phyloP scores from a whole-genome alignment of 1,140 invertebrate genomes.

The Brachionus rubens region DNA sequence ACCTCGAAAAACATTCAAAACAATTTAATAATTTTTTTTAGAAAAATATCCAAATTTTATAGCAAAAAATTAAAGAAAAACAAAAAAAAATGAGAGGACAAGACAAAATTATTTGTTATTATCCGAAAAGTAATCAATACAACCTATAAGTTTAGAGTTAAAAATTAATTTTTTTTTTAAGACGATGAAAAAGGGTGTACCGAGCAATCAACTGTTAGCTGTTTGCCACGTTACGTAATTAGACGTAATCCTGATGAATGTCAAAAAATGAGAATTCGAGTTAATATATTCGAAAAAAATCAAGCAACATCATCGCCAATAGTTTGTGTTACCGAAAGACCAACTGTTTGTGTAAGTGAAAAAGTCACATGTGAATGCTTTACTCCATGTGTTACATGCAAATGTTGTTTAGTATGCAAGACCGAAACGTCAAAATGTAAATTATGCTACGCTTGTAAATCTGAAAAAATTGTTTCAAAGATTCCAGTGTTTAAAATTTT shows the following conservation, averaged over 20 bases:
- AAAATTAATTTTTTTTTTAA: not conserved
- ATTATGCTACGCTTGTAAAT: not conserved
- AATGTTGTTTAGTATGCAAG: not conserved
- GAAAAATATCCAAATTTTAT: no score
- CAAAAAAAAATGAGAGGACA: slow-evolving; percentile 27
- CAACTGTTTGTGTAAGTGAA: slow-evolving; percentile 15
- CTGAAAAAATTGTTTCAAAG: not conserved
- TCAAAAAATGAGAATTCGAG: not conserved
- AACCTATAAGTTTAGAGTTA: no score
- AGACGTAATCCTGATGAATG: slow-evolving; percentile 13
- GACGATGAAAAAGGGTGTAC: not conserved
- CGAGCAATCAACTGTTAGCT: not conserved
- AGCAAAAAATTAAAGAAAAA: no score
- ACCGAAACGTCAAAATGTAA: not conserved
- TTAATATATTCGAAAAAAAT: slow-evolving; percentile 14
- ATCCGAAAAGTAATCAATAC: slow-evolving; percentile 10
- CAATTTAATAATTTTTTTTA: no score
- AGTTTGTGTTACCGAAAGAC: no score
- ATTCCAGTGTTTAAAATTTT: not conserved
- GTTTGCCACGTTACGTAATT: slow-evolving; percentile 1
- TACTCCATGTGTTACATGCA: slow-evolving; percentile 8
- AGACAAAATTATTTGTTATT: slow-evolving; percentile 22
- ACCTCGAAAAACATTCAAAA: no score
- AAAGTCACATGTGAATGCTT: no score
- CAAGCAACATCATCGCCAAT: not conserved